Base-by-base conservation (phyloP, 2,797 vertebrate species). In the Eremophila alpestris region DNA sequence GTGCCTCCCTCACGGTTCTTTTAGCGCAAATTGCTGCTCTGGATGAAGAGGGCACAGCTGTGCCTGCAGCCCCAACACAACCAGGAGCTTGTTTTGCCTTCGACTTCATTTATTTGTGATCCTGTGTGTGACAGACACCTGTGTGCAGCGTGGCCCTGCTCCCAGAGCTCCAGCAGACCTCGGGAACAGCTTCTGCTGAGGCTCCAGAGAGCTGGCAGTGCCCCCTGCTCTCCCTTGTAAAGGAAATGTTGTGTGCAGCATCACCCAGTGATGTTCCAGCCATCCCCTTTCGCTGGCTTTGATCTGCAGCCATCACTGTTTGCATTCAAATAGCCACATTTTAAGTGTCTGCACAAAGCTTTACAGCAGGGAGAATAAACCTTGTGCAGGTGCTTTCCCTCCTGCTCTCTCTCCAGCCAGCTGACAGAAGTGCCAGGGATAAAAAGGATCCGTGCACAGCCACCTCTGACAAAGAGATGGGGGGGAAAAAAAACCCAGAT, bases 41-140 rank as follows among this genome's bases (percentile, higher is more conserved):
- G 45, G 83, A 49, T 88, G 59, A 41, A 54, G 77, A 88, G 63
- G 86, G 29, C 69, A 88, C 83, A 88, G 85, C 90, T 88, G 88
- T 46, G 62, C 45, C 86, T 58, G 7, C 60, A 93, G 80, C 56
- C 49, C 48, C 49, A 36, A 4, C 56, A 19, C 6, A 29, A 29
- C 40, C 36, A 27, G 27, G 40, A 77, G 43, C 46, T 27, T 29
- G 41, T 71, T 81, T 60, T 34, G 52, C 38, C 69, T 81, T 62
- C 16, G 6, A 32, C 32, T 81, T 55, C 22, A 24, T 93, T 86
- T 83, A 24, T 36, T 81, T 58, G 64, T 41, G 88, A 70, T 22
- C 49, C 38, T 36, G 22, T 27, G 51, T n/a, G 87, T 62, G 62
- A 52, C 54, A 45, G 82, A 41, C 76, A 90, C 80, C 89, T 74